Evolutionary conservation across 2,797 vertebrate species (phyloP).

Genomic region (Megalops cyprinoides): DNA sequence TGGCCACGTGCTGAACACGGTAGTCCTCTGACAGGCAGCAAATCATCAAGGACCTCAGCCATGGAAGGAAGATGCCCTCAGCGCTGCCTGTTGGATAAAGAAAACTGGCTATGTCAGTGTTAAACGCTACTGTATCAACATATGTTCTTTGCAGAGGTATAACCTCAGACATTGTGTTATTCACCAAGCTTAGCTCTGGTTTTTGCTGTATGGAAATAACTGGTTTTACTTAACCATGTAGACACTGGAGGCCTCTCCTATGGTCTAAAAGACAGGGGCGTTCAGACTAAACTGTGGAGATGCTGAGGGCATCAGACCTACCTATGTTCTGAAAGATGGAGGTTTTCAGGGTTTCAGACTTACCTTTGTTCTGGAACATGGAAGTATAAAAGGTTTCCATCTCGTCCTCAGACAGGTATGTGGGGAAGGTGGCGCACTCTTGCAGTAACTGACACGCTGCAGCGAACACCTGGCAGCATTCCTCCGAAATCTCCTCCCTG

Average conservation of each 20-base stretch:
- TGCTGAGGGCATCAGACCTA: neutral
- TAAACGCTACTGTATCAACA: neutral
- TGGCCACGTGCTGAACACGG: slow-evolving; percentile 86
- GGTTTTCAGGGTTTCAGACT: neutral
- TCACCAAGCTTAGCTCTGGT: no score
- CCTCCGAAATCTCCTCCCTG: slow-evolving; percentile 76
- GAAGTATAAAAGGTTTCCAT: slow-evolving; percentile 70
- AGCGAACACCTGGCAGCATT: slow-evolving; percentile 85
- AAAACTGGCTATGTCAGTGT: neutral
- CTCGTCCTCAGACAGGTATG: slow-evolving; percentile 89
- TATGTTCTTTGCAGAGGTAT: neutral
- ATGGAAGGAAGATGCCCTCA: slow-evolving; percentile 76
- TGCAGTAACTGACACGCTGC: slow-evolving; percentile 90
- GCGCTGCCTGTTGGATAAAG: slow-evolving; percentile 61
- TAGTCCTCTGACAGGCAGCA: slow-evolving; percentile 89
- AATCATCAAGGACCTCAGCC: slow-evolving; percentile 92
- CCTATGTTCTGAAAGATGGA: no score
- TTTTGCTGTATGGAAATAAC: neutral
- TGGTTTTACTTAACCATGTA: neutral
- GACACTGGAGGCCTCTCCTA: no score
- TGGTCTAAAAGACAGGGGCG: neutral
- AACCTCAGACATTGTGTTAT: neutral
- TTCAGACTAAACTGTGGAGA: no score
- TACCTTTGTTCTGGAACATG: slow-evolving; percentile 72
- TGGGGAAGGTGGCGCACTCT: slow-evolving; percentile 90